Evolutionary conservation across 2,113 vertebrate genomes (phyloP).

Genomic region (Rhodinocichla rosea): DNA sequence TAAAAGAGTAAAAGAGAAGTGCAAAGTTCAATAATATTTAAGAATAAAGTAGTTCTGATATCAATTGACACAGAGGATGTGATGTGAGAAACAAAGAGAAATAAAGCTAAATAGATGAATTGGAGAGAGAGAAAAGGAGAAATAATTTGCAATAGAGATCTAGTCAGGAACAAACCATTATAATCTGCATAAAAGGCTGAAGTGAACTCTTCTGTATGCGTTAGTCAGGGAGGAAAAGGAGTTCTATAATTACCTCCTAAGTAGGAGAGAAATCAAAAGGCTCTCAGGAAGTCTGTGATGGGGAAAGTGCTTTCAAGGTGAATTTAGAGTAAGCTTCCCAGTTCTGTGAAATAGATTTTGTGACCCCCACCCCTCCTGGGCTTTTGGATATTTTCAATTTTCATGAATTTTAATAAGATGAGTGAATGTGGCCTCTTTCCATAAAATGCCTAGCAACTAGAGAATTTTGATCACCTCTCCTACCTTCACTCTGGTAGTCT

Average conservation of each 20-base stretch:
- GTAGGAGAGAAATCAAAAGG: slow-evolving; percentile 40
- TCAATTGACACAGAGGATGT: neutral
- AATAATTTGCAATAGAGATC: neutral
- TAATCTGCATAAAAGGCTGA: slow-evolving; percentile 17
- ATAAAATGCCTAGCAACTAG: slow-evolving; percentile 14
- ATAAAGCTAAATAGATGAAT: neutral
- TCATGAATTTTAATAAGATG: slow-evolving; percentile 52
- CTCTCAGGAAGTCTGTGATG: neutral
- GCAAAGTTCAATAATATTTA: neutral
- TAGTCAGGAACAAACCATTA: neutral
- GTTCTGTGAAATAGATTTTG: slow-evolving; percentile 27
- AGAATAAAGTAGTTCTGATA: neutral
- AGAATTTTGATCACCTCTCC: neutral
- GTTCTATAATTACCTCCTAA: slow-evolving; percentile 36
- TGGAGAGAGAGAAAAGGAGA: neutral
- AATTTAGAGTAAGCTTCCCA: slow-evolving; percentile 24
- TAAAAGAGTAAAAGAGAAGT: neutral
- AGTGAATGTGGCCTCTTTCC: neutral
- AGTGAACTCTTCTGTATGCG: neutral
- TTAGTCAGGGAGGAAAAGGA: neutral
- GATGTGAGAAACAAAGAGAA: neutral
- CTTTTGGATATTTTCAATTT: slow-evolving; percentile 42
- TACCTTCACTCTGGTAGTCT: neutral
- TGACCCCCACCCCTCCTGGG: neutral
- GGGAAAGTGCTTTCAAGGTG: slow-evolving; percentile 45